Conservation (phyloP, 1,140 invertebrate genomes). For the Batillaria attramentaria region DNA sequence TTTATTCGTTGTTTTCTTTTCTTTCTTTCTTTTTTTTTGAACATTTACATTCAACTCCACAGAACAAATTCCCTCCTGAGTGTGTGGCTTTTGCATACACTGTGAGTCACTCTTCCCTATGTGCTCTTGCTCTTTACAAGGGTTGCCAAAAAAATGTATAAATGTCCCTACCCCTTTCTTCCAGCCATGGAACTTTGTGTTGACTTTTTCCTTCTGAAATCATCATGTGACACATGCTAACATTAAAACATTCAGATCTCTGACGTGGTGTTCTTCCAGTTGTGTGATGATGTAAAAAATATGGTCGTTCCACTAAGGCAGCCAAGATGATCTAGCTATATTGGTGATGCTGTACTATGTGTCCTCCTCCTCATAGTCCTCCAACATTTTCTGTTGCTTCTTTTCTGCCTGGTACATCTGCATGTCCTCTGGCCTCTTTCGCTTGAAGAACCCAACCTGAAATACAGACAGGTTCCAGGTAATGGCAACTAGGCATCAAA, state of each 20-base stretch:
- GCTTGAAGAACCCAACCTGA: constrained; percentile 93
- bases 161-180: too few relatives aligned
- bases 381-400: constrained; percentile 43
- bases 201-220: background rate
- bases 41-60: too few relatives aligned
- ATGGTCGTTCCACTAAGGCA: background rate
- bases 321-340: background rate
- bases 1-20: too few relatives aligned
- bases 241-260: background rate
- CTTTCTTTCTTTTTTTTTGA: too few relatives aligned
- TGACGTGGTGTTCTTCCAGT: background rate
- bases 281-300: background rate
- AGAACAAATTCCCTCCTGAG: too few relatives aligned
- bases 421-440: constrained; percentile 80
- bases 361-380: constrained; percentile 37
- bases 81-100: too few relatives aligned
- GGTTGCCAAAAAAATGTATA: too few relatives aligned
- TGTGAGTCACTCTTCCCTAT: too few relatives aligned
- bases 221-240: background rate
- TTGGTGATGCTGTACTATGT: background rate
- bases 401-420: constrained; percentile 48
- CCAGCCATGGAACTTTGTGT: background rate
- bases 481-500: too few relatives aligned
- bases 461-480: constrained; percentile 58
- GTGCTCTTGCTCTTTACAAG: too few relatives aligned